These are phyloP conservation scores for Antechinus flavipes DNA, from an alignment of 2,113 vertebrate species.

Conservation along the genomic window DNA sequence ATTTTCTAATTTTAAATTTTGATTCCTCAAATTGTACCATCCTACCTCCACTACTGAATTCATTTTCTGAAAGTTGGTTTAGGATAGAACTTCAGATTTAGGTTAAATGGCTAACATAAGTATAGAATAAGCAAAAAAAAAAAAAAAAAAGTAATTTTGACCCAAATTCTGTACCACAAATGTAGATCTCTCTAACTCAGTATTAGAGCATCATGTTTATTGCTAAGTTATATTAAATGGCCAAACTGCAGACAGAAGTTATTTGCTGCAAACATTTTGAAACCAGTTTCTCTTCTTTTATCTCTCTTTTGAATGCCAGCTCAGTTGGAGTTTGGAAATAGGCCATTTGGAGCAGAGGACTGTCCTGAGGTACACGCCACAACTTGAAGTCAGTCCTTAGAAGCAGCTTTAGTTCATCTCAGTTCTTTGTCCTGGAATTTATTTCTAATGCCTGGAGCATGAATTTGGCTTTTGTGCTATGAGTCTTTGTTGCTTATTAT, in stretches of 20 bases:
- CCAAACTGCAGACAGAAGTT: slow-evolving; percentile 39
- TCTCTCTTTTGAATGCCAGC: slow-evolving; percentile 56
- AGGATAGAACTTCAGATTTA: not conserved
- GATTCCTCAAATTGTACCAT: not conserved
- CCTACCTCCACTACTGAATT: not conserved
- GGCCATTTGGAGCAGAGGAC: slow-evolving; percentile 33
- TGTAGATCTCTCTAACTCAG: not conserved
- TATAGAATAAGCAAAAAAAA: not conserved
- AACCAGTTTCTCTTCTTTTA: slow-evolving; percentile 48
- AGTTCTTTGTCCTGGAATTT: not conserved
- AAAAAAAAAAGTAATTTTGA: not conserved
- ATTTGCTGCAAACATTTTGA: slow-evolving; percentile 67
- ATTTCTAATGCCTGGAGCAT: slow-evolving; percentile 45
- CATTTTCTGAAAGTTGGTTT: not conserved
- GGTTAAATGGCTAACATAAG: not conserved
- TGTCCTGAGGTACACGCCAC: slow-evolving; percentile 1
- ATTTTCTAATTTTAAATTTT: not conserved
- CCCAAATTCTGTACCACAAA: not conserved
- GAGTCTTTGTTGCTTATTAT: not conserved
- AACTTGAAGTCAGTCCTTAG: slow-evolving; percentile 45
- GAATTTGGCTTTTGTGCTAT: not conserved
- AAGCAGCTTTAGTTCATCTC: not conserved
- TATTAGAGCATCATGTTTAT: not conserved
- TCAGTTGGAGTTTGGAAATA: not conserved
- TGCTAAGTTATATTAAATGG: not conserved